Evolutionary conservation across 1,140 invertebrate species (phyloP), one percentile per base, ranked within the genome.

Genomic region (Hylaeus volcanicus): DNA sequence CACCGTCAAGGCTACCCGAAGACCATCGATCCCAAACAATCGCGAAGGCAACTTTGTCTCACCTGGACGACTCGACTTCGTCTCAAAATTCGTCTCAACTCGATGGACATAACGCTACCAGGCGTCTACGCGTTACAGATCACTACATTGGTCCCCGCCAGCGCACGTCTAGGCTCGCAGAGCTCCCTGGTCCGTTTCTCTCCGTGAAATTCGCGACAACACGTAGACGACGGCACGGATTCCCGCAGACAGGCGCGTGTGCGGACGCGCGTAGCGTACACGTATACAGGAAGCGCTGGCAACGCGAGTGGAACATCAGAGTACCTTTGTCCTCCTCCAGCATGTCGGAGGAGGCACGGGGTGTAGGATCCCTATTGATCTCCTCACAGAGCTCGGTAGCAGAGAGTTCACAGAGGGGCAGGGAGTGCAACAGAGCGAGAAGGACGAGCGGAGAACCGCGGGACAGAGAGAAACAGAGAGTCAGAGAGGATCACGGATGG

Each of bases 331-430:
- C 86, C 87, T 88, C 78, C 81, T 88, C 84, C 77, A 80, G 63
- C 85, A 72, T 70, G 85, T 86, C 77, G 82, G 86, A 71, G 81
- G 86, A 88, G 87, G 86, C 81, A 85, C 81, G 81, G 87, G 86
- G 86, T 88, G 87, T 81, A 88, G 87, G 81, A 88, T 88, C 86
- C 86, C 87, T 88, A 88, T 88, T 88, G 87, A 88, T 88, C 87
- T 88, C 86, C 87, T 88, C 87, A 88, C 86, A 88, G 86, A 84
- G 82, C 86, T 82, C 85, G 72, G 86, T 85, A 75, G 86, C 85
- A 77, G 85, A 88, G 79, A 85, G 83, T 86, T 86, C 83, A 74
- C 84, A 65, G 79, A 78, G 79, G 79, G 72, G 68, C 65, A 53
- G 68, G 45, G 73, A 37, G 64, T 64, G 69, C 43, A 3, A 12